phyloP scores from a whole-genome alignment of 2,797 vertebrate genomes.

The Acipenser ruthenus region DNA sequence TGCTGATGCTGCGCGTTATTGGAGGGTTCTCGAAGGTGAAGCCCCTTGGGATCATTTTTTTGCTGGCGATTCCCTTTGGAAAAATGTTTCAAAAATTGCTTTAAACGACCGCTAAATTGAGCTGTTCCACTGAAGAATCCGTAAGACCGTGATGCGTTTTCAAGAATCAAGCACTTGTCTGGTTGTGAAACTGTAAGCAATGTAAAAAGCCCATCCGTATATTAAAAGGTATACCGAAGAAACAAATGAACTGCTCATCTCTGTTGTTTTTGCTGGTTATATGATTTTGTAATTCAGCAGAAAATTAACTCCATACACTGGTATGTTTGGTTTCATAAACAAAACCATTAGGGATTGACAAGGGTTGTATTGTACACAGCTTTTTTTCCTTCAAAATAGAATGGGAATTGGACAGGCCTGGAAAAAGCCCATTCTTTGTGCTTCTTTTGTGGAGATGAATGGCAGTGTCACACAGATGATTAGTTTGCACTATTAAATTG shows the following conservation, averaged over 20 bases:
- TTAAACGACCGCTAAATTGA: slow-evolving; percentile 72
- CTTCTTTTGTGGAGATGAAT: slow-evolving; percentile 79
- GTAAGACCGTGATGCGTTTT: slow-evolving; percentile 51
- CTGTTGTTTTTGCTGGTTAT: slow-evolving; percentile 51
- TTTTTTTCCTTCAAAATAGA: slow-evolving; percentile 71
- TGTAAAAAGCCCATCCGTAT: slow-evolving; percentile 19
- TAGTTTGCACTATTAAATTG: slow-evolving; percentile 92
- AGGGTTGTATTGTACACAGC: slow-evolving; percentile 77
- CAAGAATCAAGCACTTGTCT: slow-evolving; percentile 42
- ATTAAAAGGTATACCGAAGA: slow-evolving; percentile 16
- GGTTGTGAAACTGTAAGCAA: slow-evolving; percentile 13
- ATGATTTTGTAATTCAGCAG: slow-evolving; percentile 69
- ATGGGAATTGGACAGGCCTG: slow-evolving; percentile 67
- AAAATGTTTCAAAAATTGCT: slow-evolving; percentile 43
- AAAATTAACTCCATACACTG: slow-evolving; percentile 79
- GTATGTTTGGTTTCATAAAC: slow-evolving; percentile 87
- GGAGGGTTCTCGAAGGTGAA: slow-evolving; percentile 93
- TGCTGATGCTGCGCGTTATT: slow-evolving; percentile 85
- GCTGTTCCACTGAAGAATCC: slow-evolving; percentile 67
- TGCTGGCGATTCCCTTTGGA: slow-evolving; percentile 72
- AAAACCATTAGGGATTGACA: slow-evolving; percentile 80
- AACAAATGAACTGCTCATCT: slow-evolving; percentile 37
- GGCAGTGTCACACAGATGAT: slow-evolving; percentile 85
- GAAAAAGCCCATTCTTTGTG: slow-evolving; percentile 77
- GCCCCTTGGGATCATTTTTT: slow-evolving; percentile 75